phyloP scores from a whole-genome alignment of 2,797 vertebrate genomes.

The Macropodus opercularis region DNA sequence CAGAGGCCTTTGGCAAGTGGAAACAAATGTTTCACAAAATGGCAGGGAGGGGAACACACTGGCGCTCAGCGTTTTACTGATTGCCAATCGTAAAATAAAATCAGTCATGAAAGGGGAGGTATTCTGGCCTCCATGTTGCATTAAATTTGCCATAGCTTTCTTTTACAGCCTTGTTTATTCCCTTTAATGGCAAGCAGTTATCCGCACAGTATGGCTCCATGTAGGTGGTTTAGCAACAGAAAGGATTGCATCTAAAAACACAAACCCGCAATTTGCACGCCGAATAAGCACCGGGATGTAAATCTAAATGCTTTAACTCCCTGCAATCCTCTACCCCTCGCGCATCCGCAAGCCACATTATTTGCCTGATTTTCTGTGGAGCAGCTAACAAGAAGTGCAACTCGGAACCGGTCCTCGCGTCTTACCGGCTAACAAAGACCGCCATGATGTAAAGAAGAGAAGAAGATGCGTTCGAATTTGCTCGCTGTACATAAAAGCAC shows the following conservation, averaged over 20 bases:
- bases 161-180: conserved; percentile 80
- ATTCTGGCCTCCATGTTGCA: conserved; percentile 65
- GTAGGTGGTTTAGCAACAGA: conserved; percentile 79
- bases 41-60: conserved; percentile 85
- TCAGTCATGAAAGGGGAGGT: conserved; percentile 86
- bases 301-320: conserved; percentile 59
- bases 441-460: conserved; percentile 6
- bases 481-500: conserved; percentile 59
- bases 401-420: conserved; percentile 74
- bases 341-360: conserved; percentile 64
- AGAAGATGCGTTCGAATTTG: conserved; percentile 22
- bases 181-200: conserved; percentile 77
- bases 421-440: conserved; percentile 57
- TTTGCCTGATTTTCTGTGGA: conserved; percentile 70
- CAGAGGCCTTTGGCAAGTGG: conserved; percentile 80
- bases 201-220: conserved; percentile 76
- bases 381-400: conserved; percentile 78
- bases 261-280: conserved; percentile 63
- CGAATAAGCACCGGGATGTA: conserved; percentile 64
- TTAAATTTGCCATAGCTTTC: conserved; percentile 70
- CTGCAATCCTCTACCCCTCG: conserved; percentile 65
- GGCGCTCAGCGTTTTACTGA: conserved; percentile 85
- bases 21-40: conserved; percentile 84
- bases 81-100: conserved; percentile 89
- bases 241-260: conserved; percentile 78